Conservation (phyloP, 35 echinoderm and acorn worm species). For the Holothuria glaberrima region DNA sequence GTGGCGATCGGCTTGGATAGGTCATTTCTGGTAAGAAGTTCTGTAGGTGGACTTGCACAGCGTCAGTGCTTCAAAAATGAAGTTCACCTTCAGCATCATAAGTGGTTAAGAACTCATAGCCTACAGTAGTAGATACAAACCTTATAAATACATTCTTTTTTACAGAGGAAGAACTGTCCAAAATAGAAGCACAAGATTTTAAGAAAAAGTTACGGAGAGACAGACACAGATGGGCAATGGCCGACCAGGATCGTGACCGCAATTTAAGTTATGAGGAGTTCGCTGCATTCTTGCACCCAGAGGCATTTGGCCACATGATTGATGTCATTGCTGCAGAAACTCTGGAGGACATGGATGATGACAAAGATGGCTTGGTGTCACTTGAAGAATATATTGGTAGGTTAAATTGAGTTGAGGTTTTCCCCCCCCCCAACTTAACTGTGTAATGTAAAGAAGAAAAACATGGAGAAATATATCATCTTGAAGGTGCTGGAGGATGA, state of each 20-base stretch:
- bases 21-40: too few species aligned
- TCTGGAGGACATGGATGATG: conserved; percentile 87
- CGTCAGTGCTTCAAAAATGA: too few species aligned
- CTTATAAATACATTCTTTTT: too few species aligned
- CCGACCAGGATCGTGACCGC: conserved; percentile 65
- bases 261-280: conserved; percentile 69
- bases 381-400: conserved; percentile 85
- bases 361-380: conserved; percentile 66
- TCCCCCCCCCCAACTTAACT: background rate
- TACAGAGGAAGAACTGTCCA: too few species aligned
- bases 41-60: too few species aligned
- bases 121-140: too few species aligned
- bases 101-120: too few species aligned
- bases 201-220: conserved; percentile 61
- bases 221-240: conserved; percentile 58
- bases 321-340: conserved; percentile 63
- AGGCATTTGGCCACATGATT: conserved; percentile 74
- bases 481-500: too few species aligned
- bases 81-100: too few species aligned
- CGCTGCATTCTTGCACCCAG: conserved; percentile 65
- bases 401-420: background rate
- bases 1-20: too few species aligned
- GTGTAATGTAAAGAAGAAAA: too few species aligned
- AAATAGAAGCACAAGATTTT: conserved; percentile 32
- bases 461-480: too few species aligned